phyloP scores from a whole-genome alignment of 2,797 vertebrate genomes.

The Octomys mimax region DNA sequence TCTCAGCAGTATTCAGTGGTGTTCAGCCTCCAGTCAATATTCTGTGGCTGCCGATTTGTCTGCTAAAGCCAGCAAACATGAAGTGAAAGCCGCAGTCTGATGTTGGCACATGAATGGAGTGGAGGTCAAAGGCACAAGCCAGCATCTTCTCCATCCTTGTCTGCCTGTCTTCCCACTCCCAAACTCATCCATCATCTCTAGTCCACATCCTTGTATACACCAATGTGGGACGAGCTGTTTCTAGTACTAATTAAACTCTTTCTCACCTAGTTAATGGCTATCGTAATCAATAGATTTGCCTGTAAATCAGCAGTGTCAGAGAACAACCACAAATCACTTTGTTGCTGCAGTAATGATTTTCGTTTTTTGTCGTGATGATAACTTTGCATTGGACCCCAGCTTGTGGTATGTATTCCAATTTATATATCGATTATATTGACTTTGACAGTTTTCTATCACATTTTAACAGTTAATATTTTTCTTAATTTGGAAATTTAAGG shows the following conservation, averaged over 20 bases:
- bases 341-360: neutral
- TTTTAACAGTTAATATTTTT: constrained; percentile 45
- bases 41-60: rapidly evolving
- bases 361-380: constrained; percentile 6
- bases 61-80: neutral
- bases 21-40: rapidly evolving
- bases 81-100: neutral
- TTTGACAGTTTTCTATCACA: neutral
- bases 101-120: neutral
- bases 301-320: neutral
- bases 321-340: neutral
- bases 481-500: constrained; percentile 24
- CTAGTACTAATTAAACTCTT: constrained; percentile 2
- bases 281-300: neutral
- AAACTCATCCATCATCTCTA: neutral
- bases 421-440: neutral
- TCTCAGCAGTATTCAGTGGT: neutral
- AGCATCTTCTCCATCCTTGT: neutral
- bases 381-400: neutral
- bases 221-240: neutral
- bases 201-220: neutral
- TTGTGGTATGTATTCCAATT: neutral
- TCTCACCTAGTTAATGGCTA: neutral
- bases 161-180: neutral
- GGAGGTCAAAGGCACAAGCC: neutral